Percentiles rank a stretch among this genome's conserved stretches.
Conservation (phyloP, 2,888 invertebrate species). For the Microplitis manilae region DNA sequence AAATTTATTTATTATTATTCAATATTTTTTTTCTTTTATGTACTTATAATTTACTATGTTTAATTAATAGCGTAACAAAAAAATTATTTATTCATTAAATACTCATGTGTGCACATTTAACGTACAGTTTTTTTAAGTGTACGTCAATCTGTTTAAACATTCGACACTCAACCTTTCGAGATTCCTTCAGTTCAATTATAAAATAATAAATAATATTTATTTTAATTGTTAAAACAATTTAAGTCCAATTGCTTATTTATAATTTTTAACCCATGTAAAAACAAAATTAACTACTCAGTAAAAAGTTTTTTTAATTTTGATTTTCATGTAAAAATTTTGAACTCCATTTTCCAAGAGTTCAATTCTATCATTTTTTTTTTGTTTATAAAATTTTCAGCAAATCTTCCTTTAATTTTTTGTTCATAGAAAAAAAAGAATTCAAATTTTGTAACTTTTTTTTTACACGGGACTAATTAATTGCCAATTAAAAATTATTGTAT, state of each 20-base stretch:
- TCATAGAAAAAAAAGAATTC: no score
- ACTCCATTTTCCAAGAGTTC: no score
- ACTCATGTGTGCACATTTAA: slow-evolving; percentile 54
- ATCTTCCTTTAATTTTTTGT: no score
- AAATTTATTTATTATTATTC: slow-evolving; percentile 3
- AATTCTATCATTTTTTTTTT: no score
- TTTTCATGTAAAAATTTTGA: no score
- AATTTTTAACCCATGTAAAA: background rate
- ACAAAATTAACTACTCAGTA: no score
- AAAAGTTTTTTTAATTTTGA: no score
- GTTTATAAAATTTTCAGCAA: no score
- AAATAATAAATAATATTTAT: background rate
- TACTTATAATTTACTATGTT: slow-evolving; percentile 29
- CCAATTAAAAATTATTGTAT: slow-evolving; percentile 2
- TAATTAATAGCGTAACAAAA: slow-evolving; percentile 34
- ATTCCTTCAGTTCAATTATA: background rate
- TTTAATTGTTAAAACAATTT: background rate
- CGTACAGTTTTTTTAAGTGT: slow-evolving; percentile 46
- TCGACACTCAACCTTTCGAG: slow-evolving; percentile 19
- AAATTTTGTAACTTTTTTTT: no score
- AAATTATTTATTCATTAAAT: slow-evolving; percentile 29
- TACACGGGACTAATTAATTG: background rate
- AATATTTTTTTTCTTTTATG: slow-evolving; percentile 24
- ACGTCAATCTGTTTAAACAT: slow-evolving; percentile 60
- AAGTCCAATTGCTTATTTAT: background rate